A percentile compares a stretch with the other conserved stretches of the same genome.
phyloP scores from a whole-genome alignment of 2,888 invertebrate genomes.

The Rhingia campestris region DNA sequence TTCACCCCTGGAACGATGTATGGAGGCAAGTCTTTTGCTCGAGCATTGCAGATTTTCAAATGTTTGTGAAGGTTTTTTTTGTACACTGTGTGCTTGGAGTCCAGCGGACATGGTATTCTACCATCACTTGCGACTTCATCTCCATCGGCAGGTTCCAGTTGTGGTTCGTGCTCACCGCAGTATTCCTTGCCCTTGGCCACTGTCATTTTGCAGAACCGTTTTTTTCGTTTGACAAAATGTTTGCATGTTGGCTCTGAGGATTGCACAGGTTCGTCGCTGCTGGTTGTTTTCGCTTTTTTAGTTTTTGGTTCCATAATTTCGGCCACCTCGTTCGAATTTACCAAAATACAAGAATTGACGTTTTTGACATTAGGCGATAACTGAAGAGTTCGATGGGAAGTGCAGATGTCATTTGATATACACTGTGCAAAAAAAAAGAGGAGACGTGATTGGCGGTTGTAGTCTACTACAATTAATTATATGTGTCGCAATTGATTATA shows the following conservation, averaged over 20 bases:
- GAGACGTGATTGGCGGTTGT: no score
- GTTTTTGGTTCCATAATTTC: constrained; percentile 55
- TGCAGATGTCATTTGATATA: no score
- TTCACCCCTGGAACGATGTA: constrained; percentile 80
- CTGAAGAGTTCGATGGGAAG: no score
- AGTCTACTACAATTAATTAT: no score
- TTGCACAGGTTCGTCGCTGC: background rate
- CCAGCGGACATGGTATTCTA: constrained; percentile 88
- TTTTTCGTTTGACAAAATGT: constrained; percentile 88
- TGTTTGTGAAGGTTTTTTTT: constrained; percentile 88
- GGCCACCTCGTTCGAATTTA: no score
- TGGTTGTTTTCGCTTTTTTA: constrained; percentile 46
- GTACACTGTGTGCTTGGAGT: constrained; percentile 88
- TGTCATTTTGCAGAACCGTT: constrained; percentile 90
- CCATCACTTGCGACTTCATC: constrained; percentile 76
- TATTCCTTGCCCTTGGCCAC: constrained; percentile 87
- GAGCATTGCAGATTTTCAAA: constrained; percentile 89
- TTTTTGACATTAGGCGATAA: background rate
- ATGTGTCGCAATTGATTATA: no score
- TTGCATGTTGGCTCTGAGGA: constrained; percentile 83
- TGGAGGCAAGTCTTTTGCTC: constrained; percentile 83
- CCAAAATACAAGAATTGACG: background rate
- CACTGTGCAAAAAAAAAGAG: no score
- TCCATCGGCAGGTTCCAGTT: constrained; percentile 30
- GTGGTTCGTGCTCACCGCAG: constrained; percentile 88